phyloP scores from a whole-genome alignment of 2,888 invertebrate species.

The Asteroscopus sphinx region DNA sequence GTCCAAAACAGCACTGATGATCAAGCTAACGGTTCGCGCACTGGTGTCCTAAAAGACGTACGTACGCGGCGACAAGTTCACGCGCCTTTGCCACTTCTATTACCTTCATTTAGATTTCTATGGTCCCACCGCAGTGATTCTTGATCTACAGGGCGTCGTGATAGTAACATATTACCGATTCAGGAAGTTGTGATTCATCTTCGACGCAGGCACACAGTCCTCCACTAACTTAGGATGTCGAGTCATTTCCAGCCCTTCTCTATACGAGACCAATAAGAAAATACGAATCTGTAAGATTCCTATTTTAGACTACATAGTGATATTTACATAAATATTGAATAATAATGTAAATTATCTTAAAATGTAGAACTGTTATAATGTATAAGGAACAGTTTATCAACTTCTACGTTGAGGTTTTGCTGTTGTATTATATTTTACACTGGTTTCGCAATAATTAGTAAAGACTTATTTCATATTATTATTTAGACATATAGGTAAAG shows the following conservation, averaged over 20 bases:
- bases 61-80: no score
- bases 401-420: conserved; percentile 45
- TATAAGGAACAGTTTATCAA: conserved; percentile 33
- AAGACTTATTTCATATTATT: conserved; percentile 40
- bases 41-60: no score
- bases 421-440: conserved; percentile 43
- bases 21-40: no score
- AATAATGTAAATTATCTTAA: conserved; percentile 31
- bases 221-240: background rate
- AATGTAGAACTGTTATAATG: conserved; percentile 12
- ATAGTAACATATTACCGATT: background rate
- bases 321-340: conserved; percentile 20
- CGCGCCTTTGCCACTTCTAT: no score
- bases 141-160: background rate
- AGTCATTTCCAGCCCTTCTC: conserved; percentile 3
- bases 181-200: background rate
- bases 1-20: no score
- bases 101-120: no score
- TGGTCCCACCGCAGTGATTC: background rate
- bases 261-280: conserved; percentile 29
- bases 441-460: conserved; percentile 22
- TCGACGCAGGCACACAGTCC: background rate
- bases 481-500: conserved; percentile 43
- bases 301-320: conserved; percentile 25
- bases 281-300: conserved; percentile 26